Evolutionary conservation across 2,113 vertebrate genomes (phyloP).

Genomic region (Ciconia boyciana): DNA sequence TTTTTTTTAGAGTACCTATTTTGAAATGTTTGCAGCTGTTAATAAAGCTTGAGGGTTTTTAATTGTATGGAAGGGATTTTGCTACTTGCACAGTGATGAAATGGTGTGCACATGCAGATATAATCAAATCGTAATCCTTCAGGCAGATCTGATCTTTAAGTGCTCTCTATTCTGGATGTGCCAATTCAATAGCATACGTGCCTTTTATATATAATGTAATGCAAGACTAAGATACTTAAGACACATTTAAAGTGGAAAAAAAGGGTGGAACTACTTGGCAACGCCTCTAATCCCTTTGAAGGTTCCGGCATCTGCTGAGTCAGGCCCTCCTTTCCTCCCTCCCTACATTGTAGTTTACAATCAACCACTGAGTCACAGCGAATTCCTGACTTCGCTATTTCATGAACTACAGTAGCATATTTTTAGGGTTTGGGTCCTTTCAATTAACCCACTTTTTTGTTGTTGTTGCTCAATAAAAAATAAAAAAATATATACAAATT

Average conservation of each 20-base stretch:
- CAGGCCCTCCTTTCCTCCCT: conserved; percentile 20
- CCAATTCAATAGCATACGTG: neutral
- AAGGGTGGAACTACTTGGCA: conserved; percentile 51
- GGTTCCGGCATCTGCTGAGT: conserved; percentile 52
- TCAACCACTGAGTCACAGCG: conserved; percentile 19
- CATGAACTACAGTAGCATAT: neutral
- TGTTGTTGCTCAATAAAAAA: neutral
- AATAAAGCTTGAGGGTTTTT: neutral
- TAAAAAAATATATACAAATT: too few relatives aligned
- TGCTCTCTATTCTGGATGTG: neutral
- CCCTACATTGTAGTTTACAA: neutral
- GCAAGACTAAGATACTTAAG: conserved; percentile 26
- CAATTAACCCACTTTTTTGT: neutral
- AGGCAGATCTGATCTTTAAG: conserved; percentile 7
- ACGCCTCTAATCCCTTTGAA: conserved; percentile 51
- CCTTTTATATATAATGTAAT: neutral
- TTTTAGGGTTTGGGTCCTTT: neutral
- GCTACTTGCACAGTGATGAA: neutral
- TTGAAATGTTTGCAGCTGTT: neutral
- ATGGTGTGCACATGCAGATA: neutral
- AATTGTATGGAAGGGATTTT: neutral
- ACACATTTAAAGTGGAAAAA: conserved; percentile 1
- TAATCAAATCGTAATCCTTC: neutral
- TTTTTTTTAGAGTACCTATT: neutral
- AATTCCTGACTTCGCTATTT: conserved; percentile 23